Conservation (phyloP, 2,888 invertebrate genomes). For the Labia minor region DNA sequence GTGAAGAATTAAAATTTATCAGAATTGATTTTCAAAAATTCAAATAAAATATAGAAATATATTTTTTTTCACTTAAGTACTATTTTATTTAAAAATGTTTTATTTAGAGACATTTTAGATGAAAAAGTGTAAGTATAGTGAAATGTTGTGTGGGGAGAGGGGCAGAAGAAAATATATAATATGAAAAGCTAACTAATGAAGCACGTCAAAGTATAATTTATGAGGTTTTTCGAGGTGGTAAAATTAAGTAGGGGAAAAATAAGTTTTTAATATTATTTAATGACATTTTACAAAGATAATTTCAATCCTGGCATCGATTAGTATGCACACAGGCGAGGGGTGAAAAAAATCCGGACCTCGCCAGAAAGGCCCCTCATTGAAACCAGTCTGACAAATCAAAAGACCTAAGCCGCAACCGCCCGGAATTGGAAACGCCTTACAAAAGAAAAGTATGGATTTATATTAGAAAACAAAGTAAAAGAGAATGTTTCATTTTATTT, state of each 20-base stretch:
- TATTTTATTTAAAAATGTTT: too few species aligned
- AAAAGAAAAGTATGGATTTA: too few species aligned
- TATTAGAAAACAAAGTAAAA: too few species aligned
- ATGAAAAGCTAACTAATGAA: background rate
- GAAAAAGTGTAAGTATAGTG: too few species aligned
- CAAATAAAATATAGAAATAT: too few species aligned
- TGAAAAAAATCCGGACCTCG: background rate
- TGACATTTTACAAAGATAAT: constrained; percentile 4
- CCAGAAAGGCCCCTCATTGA: background rate
- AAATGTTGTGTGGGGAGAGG: background rate
- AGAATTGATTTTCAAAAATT: too few species aligned
- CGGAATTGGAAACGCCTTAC: too few species aligned
- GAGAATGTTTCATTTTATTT: too few species aligned
- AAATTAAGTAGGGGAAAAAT: background rate
- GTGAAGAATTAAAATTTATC: too few species aligned
- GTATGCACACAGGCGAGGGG: background rate
- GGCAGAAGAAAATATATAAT: background rate
- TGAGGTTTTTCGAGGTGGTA: background rate
- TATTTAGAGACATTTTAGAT: too few species aligned
- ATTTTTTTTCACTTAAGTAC: too few species aligned
- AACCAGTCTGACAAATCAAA: background rate
- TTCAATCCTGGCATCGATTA: background rate
- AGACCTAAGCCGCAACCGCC: background rate
- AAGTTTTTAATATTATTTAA: constrained; percentile 13
- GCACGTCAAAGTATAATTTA: background rate